phyloP scores from a whole-genome alignment of 2,888 invertebrate species.

The Erebia ligea region DNA sequence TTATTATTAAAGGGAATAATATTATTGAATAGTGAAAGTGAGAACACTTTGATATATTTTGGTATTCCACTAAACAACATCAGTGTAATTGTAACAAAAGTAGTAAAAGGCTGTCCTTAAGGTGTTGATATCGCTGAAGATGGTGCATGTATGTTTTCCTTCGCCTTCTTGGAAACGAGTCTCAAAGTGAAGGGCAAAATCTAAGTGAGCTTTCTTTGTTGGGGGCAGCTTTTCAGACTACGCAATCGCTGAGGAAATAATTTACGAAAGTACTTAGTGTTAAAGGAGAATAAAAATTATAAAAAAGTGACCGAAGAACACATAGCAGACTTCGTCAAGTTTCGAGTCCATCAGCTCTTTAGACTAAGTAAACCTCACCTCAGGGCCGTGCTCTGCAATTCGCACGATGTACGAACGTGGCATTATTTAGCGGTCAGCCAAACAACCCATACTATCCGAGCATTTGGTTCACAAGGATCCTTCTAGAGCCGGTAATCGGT shows the following conservation, averaged over 20 bases:
- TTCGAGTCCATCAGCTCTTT: no score
- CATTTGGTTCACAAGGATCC: no score
- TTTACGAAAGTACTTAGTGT: constrained; percentile 26
- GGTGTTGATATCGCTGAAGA: constrained; percentile 9
- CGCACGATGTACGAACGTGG: no score
- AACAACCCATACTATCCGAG: no score
- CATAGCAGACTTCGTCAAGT: no score
- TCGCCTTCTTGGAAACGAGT: neutral
- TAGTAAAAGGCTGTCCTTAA: constrained; percentile 17
- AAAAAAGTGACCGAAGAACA: neutral
- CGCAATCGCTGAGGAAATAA: constrained; percentile 15
- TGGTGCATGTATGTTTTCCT: constrained; percentile 1
- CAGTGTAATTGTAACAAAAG: neutral
- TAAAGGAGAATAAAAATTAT: neutral
- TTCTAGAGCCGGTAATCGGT: no score
- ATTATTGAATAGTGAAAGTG: neutral
- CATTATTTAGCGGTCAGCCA: no score
- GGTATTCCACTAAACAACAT: neutral
- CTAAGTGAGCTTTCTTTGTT: constrained; percentile 18
- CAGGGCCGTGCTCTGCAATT: no score
- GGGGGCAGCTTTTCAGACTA: constrained; percentile 21
- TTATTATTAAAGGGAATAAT: neutral
- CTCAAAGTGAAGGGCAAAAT: neutral
- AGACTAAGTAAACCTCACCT: no score
- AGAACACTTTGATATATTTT: neutral